A percentile compares a stretch with the other conserved stretches of the same genome.
phyloP scores from a whole-genome alignment of 92 coral and sea anemone genomes.

The Porites cylindrica region DNA sequence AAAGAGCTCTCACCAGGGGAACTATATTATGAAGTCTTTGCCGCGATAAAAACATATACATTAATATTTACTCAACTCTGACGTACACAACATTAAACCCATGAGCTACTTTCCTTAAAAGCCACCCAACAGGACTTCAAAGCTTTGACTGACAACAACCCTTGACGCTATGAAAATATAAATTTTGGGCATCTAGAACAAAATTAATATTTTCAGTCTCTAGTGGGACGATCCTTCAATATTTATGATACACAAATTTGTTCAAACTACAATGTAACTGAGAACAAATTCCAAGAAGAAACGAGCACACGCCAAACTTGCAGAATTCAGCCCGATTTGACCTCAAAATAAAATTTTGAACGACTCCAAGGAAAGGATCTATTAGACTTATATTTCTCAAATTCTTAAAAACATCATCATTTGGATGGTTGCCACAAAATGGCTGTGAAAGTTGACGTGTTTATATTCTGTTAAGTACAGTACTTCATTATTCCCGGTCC shows the following conservation, averaged over 20 bases:
- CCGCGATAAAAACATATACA: no score
- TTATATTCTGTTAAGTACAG: conserved; percentile 7
- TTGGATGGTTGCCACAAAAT: no score
- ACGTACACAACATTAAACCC: no score
- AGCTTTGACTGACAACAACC: neutral
- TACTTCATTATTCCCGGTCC: neutral
- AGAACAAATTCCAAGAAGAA: neutral
- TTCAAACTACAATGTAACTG: neutral
- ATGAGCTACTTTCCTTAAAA: no score
- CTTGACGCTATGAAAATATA: neutral
- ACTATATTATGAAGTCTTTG: no score
- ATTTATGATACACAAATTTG: neutral
- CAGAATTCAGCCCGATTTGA: neutral
- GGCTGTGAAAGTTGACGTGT: neutral
- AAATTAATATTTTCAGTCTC: no score
- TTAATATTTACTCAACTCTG: no score
- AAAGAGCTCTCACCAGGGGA: no score
- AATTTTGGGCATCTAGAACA: neutral
- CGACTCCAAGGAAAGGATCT: neutral
- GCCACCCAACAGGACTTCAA: neutral
- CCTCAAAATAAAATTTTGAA: neutral
- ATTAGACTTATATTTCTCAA: neutral
- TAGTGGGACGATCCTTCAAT: no score
- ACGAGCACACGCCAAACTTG: neutral
- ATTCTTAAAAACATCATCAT: neutral